Evolutionary conservation across 2,113 vertebrate species (phyloP), one percentile per base, ranked within the genome.

Genomic region (Dascyllus trimaculatus): DNA sequence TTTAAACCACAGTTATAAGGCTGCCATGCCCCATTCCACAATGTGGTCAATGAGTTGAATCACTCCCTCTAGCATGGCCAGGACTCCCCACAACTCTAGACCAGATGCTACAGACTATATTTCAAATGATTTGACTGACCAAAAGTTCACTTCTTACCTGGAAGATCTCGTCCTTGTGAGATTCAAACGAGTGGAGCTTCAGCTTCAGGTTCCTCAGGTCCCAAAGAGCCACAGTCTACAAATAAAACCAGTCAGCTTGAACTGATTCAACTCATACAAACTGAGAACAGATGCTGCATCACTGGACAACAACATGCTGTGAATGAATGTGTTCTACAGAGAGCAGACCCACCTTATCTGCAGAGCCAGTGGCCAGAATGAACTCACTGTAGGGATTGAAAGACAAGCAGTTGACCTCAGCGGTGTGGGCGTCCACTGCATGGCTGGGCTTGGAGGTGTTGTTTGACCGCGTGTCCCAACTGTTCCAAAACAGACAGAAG

Each of bases 91-190:
- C 40, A 43, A 43, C 40, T 43, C 13, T 43, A 8, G 13, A 43
- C 4, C 40, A 43, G 40, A 13, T 43, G 40, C 14, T 43, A 43
- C 32, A 43, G 15, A 13, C 14, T 43, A 14, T 14, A 43, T 13
- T 10, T 40, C 40, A 15, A 43, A 4, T 15, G 40, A 43, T 43
- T 43, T 5, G 51, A 17, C 4, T 9, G 3, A 75, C 0, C 21
- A 24, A 17, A 68, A 49, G 17, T 38, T 49, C n/a, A 14, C 14
- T 48, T 66, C 75, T 77, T 96, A 99, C 98, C 96, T 99, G 98
- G 91, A 99, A 99, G 94, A 99, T 99, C 93, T 99, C 98, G 86
- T 99, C 98, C 93, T 99, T 99, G 91, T 99, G 98, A 17, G 98
- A 99, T 88, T 99, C 98, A 93, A 99, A 99, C 0, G 98, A 99